Base-by-base conservation (phyloP, 92 coral and sea anemone species). In the Muricea muricata region DNA sequence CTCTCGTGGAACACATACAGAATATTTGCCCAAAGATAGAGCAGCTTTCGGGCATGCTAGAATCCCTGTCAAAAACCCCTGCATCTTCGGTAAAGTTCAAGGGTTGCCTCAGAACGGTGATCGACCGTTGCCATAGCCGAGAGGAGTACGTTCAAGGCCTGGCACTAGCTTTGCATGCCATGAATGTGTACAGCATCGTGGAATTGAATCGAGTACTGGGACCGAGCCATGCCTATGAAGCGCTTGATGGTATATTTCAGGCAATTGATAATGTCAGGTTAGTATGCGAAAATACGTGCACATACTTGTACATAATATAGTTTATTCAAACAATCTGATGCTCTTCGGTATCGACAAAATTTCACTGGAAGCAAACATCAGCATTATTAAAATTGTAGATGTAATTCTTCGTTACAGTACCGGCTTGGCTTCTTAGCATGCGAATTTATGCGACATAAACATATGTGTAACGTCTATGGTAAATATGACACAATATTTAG, bases 171-270 rank as follows among this genome's bases (percentile, higher is more conserved):
- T 92, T 92, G 67, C 94, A 94, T 45, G 97, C 93, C n/a, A 93
- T 93, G 95, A 97, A 97, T 75, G 63, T 97, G 88, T 75, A 93
- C 26, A 90, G 95, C 33, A 91, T 91, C 48, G 68, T 85, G 28
- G 99, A 97, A 87, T 40, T 93, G n/a, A 97, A 93, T 84, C 90
- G 87, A 72, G 81, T 97, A 40, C 87, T 97, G 72, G 99, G 99
- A 0, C 83, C 83, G 12, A 37, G 83, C 23, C 83, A 78, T 55
- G 83, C 83, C 32, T 39, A 78, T 14, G 54, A 78, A 23, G 71
- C 70, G 0, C 83, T 78, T 15, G 67, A 37, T 26, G 45, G 54
- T 41, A 32, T 57, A 7, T 55, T 78, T 7, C 35, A 37, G 40
- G 61, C 83, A 29, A 28, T 78, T 56, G 83, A 78, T 33, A 12